These are phyloP conservation scores for Odontomyia ornata DNA, from an alignment of 2,888 invertebrate genomes.

Conservation along the genomic window DNA sequence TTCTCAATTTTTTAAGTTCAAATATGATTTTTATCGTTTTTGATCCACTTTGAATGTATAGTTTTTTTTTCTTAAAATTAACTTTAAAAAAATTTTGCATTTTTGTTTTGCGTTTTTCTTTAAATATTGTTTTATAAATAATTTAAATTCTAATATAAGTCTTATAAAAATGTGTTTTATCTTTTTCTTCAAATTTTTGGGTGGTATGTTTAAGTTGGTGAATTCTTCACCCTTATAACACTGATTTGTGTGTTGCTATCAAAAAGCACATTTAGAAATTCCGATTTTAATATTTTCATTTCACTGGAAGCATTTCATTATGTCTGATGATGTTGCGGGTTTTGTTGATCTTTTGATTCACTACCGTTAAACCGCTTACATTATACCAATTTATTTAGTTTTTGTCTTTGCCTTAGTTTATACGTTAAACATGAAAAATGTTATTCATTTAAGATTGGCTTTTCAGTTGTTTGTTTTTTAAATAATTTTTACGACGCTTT, in stretches of 20 bases:
- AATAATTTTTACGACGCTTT: constrained; percentile 71
- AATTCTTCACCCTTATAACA: too few species aligned
- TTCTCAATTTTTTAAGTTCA: neutral
- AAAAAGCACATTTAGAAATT: neutral
- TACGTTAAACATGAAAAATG: too few species aligned
- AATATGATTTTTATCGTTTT: constrained; percentile 11
- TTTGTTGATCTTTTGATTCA: neutral
- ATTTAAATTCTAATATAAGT: constrained; percentile 47
- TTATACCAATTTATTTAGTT: neutral
- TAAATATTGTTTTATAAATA: constrained; percentile 40
- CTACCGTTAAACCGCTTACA: constrained; percentile 1
- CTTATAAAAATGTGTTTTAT: constrained; percentile 44
- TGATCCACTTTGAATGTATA: constrained; percentile 25
- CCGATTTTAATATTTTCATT: neutral
- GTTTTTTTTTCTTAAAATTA: constrained; percentile 18
- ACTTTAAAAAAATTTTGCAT: constrained; percentile 9
- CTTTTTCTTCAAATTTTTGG: neutral
- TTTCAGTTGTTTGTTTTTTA: neutral
- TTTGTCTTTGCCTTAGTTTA: neutral
- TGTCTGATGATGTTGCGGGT: neutral
- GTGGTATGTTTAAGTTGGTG: neutral
- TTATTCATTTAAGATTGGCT: neutral
- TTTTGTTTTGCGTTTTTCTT: neutral
- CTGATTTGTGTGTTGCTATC: too few species aligned
- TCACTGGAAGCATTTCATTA: constrained; percentile 21